Evolutionary conservation across 2,797 vertebrate species (phyloP).

Genomic region (Carduelis carduelis): DNA sequence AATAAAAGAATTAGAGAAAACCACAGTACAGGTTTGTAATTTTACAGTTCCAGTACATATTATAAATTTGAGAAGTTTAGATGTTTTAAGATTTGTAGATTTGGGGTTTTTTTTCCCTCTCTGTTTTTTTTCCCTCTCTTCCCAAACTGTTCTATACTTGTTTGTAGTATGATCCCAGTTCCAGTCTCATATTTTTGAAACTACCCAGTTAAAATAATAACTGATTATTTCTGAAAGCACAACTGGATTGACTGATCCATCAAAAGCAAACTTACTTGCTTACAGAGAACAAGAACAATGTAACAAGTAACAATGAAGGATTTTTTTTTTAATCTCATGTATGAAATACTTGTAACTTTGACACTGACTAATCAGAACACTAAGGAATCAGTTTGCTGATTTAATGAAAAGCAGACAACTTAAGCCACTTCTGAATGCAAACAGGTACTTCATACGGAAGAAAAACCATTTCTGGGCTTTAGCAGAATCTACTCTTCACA

Average conservation of each 20-base stretch:
- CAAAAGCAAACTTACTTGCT: background rate
- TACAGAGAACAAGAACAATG: background rate
- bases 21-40: background rate
- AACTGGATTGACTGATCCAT: background rate
- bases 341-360: background rate
- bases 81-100: background rate
- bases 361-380: background rate
- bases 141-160: background rate
- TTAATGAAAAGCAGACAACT: background rate
- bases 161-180: background rate
- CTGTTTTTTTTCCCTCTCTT: rapidly evolving
- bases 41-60: background rate
- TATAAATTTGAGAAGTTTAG: background rate
- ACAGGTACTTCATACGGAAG: background rate
- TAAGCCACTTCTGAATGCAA: background rate
- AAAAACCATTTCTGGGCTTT: background rate
- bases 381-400: background rate
- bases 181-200: background rate
- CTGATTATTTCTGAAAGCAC: background rate
- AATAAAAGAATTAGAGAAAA: background rate
- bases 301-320: background rate
- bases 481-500: background rate
- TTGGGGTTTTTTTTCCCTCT: rapidly evolving
- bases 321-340: background rate
- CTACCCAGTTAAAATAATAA: background rate